These are phyloP conservation scores for Podiceps cristatus DNA, from an alignment of 2,113 vertebrate genomes.

Conservation along the genomic window DNA sequence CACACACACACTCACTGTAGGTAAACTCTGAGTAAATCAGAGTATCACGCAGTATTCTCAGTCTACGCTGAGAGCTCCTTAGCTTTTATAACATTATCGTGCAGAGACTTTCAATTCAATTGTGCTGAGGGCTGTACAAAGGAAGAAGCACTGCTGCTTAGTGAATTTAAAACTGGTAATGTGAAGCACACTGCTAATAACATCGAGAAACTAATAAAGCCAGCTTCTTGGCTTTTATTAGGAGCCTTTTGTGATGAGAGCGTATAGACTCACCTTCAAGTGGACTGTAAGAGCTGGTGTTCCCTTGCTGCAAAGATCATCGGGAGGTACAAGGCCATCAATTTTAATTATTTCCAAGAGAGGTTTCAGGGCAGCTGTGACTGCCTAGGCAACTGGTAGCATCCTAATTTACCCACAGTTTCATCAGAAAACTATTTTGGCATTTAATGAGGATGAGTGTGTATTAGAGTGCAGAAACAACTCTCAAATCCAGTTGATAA, in stretches of 20 bases:
- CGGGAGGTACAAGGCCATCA: background rate
- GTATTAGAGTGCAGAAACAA: background rate
- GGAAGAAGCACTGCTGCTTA: background rate
- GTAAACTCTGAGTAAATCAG: background rate
- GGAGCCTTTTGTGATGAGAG: background rate
- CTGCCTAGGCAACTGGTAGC: background rate
- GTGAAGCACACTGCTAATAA: background rate
- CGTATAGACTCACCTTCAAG: background rate
- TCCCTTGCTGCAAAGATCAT: background rate
- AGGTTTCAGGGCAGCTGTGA: background rate
- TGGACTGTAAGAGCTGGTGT: background rate
- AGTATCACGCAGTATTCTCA: accelerated
- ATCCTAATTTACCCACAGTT: conserved; percentile 15
- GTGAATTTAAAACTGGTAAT: background rate
- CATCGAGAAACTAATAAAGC: background rate
- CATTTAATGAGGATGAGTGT: background rate
- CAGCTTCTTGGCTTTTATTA: background rate
- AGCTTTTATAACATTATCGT: background rate
- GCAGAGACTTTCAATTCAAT: background rate
- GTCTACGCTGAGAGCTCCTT: background rate
- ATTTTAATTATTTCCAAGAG: conserved; percentile 21
- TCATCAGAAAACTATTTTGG: background rate
- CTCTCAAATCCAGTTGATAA: background rate
- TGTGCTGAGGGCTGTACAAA: background rate
- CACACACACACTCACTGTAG: background rate